Base-by-base conservation (phyloP, 2,113 vertebrate species). In the Planiliza haematocheilus region DNA sequence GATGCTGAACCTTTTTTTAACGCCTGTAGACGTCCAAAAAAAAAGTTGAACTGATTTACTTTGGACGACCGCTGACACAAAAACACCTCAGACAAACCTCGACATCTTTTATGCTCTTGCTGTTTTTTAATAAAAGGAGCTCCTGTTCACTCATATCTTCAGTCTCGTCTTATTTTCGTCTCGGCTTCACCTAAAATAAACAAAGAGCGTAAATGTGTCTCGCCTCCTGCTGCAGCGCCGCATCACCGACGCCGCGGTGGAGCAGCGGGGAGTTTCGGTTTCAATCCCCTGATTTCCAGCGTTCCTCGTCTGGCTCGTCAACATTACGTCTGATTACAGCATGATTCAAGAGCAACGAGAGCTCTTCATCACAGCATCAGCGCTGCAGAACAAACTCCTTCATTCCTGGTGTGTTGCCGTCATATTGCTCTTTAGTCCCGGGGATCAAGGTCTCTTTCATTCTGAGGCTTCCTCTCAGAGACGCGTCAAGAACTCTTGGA, bases 311-410 rank as follows among this genome's bases (percentile, higher is more conserved):
- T 50, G 37, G 14, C 37, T 43, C 55, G 20, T 64, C 55, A 4
- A 18, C 67, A n/a, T 85, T 66, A 75, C 83, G 55, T 75, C 62
- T 84, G 75, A 82, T 82, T 82, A 82, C 66, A 73, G 70, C 65
- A 59, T 4, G 9, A 16, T 58, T 62, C 39, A 7, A 66, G 65
- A 3, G 51, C 56, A 34, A 30, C 39, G 2, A 46, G 50, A 73
- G 63, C 39, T 1, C 42, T 21, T 62, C 39, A 2, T 69, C 41
- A 37, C n/a, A 12, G 7, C 49, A 42, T 62, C 58, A 42, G 12
- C 8, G 46, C 64, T 0, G 45, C 37, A 11, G 51, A 12, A 12
- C 18, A 37, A 11, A 24, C 14, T 37, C 10, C 17, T 16, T 48
- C 21, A 34, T 59, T 46, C 55, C 77, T 60, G 48, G 55, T 59